Evolutionary conservation across 2,113 vertebrate species (phyloP), one percentile per base, ranked within the genome.

Genomic region (Ciconia maguari): DNA sequence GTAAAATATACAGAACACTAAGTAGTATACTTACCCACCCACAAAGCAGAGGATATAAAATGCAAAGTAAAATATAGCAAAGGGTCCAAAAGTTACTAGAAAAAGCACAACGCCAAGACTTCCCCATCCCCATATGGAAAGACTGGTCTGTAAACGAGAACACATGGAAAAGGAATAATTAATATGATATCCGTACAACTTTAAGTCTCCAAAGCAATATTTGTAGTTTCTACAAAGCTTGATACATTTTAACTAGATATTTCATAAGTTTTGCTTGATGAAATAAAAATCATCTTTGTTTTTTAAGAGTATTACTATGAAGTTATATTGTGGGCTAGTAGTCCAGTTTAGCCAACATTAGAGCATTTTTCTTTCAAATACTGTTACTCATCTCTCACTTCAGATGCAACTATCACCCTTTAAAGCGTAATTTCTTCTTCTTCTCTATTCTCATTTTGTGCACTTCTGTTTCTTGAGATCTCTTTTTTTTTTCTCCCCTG

Each of bases 41-140:
- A 99, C 98, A 98, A 99, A 99, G 98, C 99, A 99, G 98, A 99
- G 98, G 98, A 99, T 98, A 98, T 99, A 99, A 98, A 99, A 99
- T 62, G 99, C 99, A 98, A 99, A 99, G 98, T 99, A 99, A 98
- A 99, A 99, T 98, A 99, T 99, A 97, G 99, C 98, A 96, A 99
- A 99, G 97, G 99, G 99, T 99, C 99, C 99, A 97, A 99, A 99
- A 29, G 99, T 99, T 98, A 99, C 97, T 89, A 99, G 98, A 98
- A 99, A 99, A 97, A 99, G 99, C 97, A 99, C 98, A 90, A 99
- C 96, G 95, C 98, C 99, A 97, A 99, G 99, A 98, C 99, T 98
- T 98, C 99, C 99, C 99, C 99, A 99, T 99, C 99, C 99, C 99
- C 99, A 99, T 98, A 99, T 98, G 98, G 99, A 99, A 97, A 99